Evolutionary conservation across 2,797 vertebrate genomes (phyloP).

Genomic region (Macropus fuliginosus): DNA sequence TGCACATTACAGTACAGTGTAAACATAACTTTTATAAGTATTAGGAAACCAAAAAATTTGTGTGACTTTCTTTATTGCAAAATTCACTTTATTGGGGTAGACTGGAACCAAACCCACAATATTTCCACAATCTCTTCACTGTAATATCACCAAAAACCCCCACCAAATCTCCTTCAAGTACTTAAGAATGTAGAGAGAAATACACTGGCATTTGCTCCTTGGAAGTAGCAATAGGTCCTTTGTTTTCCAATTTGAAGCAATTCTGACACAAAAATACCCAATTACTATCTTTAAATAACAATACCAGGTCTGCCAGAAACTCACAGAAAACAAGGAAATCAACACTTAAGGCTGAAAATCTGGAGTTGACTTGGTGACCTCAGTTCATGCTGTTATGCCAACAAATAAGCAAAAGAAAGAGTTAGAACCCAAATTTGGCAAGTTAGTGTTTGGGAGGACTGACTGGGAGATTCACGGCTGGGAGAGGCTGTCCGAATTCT

Average conservation of each 20-base stretch:
- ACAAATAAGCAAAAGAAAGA: conserved; percentile 76
- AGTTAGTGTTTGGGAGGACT: conserved; percentile 70
- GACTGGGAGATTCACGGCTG: conserved; percentile 81
- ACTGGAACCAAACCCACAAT: background rate
- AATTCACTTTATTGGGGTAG: background rate
- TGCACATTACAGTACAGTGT: background rate
- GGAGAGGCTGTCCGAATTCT: conserved; percentile 80
- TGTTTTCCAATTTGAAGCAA: conserved; percentile 77
- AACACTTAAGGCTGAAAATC: conserved; percentile 77
- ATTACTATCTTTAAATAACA: conserved; percentile 80
- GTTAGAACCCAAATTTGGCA: conserved; percentile 47
- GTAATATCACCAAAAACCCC: background rate
- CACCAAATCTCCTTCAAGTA: conserved; percentile 12
- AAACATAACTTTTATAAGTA: background rate
- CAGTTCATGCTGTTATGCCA: conserved; percentile 70
- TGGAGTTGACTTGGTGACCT: conserved; percentile 74
- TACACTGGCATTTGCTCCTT: conserved; percentile 46
- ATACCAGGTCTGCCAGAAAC: conserved; percentile 65
- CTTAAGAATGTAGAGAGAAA: background rate
- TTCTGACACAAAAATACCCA: conserved; percentile 62
- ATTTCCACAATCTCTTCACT: background rate
- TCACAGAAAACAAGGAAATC: conserved; percentile 74
- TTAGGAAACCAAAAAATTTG: background rate
- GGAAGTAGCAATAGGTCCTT: conserved; percentile 69
- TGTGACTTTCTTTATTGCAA: background rate